These are phyloP conservation scores for Catostomus latipinnis DNA, from an alignment of 2,797 vertebrate genomes.

Conservation along the genomic window DNA sequence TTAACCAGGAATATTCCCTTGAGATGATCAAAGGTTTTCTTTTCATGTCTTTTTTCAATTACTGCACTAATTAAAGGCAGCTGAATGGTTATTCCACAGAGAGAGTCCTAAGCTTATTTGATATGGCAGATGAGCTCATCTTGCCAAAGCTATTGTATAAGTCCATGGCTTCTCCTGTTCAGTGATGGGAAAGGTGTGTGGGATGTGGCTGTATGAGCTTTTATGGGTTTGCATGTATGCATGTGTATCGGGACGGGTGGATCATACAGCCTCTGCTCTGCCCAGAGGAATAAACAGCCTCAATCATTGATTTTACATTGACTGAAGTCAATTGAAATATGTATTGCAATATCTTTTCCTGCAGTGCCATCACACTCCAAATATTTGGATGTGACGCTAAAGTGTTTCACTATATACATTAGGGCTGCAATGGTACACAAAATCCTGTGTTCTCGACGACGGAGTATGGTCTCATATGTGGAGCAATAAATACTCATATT, in stretches of 20 bases:
- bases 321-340: neutral
- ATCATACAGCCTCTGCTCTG: conserved; percentile 69
- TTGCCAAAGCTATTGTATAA: conserved; percentile 22
- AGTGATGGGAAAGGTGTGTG: neutral
- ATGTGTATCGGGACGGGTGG: conserved; percentile 55
- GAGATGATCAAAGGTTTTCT: too few relatives aligned
- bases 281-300: conserved; percentile 14
- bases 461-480: too few relatives aligned
- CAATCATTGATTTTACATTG: neutral
- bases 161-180: conserved; percentile 6
- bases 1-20: too few relatives aligned
- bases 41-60: neutral
- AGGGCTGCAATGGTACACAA: too few relatives aligned
- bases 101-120: conserved; percentile 31
- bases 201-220: conserved; percentile 66
- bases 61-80: conserved; percentile 62
- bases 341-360: neutral
- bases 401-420: neutral
- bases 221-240: conserved; percentile 56
- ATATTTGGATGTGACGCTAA: conserved; percentile 2
- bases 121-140: conserved; percentile 31
- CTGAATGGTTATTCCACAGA: conserved; percentile 70
- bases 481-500: too few relatives aligned
- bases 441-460: too few relatives aligned
- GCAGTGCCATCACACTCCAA: conserved; percentile 2